Conservation (phyloP, 2,888 invertebrate genomes). For the Eupithecia subfuscata region DNA sequence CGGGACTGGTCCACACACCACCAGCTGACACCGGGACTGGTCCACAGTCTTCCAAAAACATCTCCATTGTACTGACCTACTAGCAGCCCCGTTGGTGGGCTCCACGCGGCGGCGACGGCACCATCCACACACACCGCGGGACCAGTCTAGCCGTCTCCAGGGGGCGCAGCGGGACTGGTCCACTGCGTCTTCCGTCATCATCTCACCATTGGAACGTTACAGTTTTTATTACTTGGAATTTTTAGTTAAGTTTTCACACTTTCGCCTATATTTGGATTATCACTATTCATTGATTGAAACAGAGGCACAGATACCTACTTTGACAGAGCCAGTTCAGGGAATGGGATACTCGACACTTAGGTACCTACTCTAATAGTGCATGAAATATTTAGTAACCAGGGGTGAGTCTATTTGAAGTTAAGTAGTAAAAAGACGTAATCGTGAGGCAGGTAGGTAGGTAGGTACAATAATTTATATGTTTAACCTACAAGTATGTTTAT, state of each 20-base stretch:
- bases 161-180: slow-evolving; percentile 53
- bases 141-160: slow-evolving; percentile 68
- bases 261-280: not conserved
- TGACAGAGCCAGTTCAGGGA: not conserved
- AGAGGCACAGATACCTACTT: not conserved
- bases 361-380: not conserved
- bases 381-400: not conserved
- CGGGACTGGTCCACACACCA: not conserved
- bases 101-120: slow-evolving; percentile 28
- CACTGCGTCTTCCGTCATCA: slow-evolving; percentile 58
- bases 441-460: not conserved
- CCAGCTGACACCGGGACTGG: no score
- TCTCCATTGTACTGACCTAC: not conserved
- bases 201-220: not conserved
- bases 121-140: slow-evolving; percentile 58
- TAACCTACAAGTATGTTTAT: slow-evolving; percentile 1
- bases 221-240: not conserved
- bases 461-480: not conserved
- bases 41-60: not conserved
- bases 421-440: no score
- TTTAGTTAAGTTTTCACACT: not conserved
- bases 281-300: not conserved
- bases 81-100: slow-evolving; percentile 25
- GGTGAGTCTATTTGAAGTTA: no score
- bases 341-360: not conserved